These are phyloP conservation scores for Ceyx melanurus DNA, from an alignment of 2,113 vertebrate genomes.

Conservation along the genomic window DNA sequence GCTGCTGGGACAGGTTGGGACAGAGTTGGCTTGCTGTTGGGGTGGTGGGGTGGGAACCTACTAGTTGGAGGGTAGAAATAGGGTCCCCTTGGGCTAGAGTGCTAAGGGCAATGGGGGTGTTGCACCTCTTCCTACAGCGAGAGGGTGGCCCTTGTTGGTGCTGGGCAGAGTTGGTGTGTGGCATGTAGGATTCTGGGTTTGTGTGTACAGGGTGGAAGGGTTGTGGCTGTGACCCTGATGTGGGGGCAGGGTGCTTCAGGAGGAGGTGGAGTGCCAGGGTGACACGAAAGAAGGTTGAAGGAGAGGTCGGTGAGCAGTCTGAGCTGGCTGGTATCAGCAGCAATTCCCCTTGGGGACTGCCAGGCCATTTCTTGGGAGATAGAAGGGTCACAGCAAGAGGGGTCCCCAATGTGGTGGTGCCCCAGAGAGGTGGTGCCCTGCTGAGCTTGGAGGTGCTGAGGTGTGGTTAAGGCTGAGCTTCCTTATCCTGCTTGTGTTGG, in stretches of 20 bases:
- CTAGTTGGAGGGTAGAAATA: not conserved
- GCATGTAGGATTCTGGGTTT: not conserved
- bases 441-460: not conserved
- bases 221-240: not conserved
- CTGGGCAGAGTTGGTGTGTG: not conserved
- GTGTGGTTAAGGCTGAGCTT: not conserved
- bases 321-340: not conserved
- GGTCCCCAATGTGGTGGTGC: rapidly evolving
- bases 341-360: not conserved
- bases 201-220: not conserved
- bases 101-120: not conserved
- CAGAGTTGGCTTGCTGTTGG: not conserved
- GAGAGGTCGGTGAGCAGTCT: rapidly evolving
- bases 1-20: not conserved
- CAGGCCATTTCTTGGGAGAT: not conserved
- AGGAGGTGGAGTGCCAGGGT: not conserved
- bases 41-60: not conserved
- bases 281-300: not conserved
- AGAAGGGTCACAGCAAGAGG: not conserved
- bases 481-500: not conserved
- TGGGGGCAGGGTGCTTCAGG: not conserved
- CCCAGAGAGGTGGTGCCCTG: rapidly evolving
- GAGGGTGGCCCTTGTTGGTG: not conserved
- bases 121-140: not conserved
- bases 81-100: not conserved